Conservation (phyloP, 2,113 vertebrate species). For the Cololabis saira region DNA sequence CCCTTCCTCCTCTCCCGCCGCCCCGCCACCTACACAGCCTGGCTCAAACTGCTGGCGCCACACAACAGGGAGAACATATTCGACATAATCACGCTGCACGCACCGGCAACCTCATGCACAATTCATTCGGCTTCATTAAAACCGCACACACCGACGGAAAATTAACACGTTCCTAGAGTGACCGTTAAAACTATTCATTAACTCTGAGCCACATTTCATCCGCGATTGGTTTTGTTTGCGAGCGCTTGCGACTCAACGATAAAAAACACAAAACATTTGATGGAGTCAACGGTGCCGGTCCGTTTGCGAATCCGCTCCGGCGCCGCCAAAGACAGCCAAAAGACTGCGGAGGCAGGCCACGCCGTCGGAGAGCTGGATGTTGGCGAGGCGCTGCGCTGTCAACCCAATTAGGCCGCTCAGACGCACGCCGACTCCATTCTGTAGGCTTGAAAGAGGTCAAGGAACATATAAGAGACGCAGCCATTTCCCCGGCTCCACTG, state of each 20-base stretch:
- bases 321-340: conserved; percentile 24
- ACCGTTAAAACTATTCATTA: conserved; percentile 66
- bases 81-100: conserved; percentile 31
- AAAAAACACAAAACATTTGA: conserved; percentile 31
- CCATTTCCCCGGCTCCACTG: conserved; percentile 15
- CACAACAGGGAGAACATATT: conserved; percentile 41
- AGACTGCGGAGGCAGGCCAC: conserved; percentile 24
- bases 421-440: conserved; percentile 68
- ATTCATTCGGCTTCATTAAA: conserved; percentile 63
- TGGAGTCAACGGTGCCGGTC: conserved; percentile 23
- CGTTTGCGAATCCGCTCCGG: conserved; percentile 49
- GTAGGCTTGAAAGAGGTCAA: conserved; percentile 67
- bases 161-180: conserved; percentile 48
- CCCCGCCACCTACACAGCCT: conserved; percentile 17
- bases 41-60: conserved; percentile 29
- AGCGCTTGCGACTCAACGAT: conserved; percentile 46
- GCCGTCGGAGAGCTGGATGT: conserved; percentile 52
- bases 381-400: conserved; percentile 56
- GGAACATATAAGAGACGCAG: conserved; percentile 38
- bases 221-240: conserved; percentile 41
- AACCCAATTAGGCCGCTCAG: conserved; percentile 62
- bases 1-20: conserved; percentile 14
- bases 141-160: conserved; percentile 21
- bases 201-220: conserved; percentile 47
- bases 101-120: conserved; percentile 40